phyloP scores from a whole-genome alignment of 2,113 vertebrate species.

The Cyanoramphus novaezelandiae region DNA sequence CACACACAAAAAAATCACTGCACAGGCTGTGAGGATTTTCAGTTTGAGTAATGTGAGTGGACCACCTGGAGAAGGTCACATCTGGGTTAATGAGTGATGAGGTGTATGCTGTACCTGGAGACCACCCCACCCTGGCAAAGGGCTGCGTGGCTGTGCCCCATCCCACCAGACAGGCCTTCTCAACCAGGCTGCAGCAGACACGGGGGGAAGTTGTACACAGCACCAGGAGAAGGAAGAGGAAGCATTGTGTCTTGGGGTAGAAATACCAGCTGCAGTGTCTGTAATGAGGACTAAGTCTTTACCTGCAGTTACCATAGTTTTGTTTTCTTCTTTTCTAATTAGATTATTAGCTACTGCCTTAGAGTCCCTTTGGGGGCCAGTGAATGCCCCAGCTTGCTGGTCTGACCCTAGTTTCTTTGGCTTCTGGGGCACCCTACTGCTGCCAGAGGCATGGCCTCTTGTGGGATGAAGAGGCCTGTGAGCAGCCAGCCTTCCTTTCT shows the following conservation, averaged over 20 bases:
- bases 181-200: background rate
- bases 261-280: background rate
- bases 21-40: background rate
- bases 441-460: background rate
- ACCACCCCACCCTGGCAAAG: background rate
- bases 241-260: no score
- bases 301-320: background rate
- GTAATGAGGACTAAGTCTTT: background rate
- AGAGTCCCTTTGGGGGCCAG: no score
- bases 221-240: background rate
- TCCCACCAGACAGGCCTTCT: background rate
- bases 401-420: no score
- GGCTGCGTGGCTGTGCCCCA: background rate
- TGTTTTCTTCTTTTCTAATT: background rate
- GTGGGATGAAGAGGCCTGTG: background rate
- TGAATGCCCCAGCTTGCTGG: background rate
- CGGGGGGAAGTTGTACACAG: background rate
- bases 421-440: background rate
- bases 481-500: background rate
- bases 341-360: background rate
- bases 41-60: background rate
- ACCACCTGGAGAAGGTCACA: background rate
- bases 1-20: background rate
- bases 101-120: background rate
- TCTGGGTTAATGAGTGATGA: background rate